Conservation (phyloP, 92 coral and sea anemone species). For the Isaurus tuberculatus region DNA sequence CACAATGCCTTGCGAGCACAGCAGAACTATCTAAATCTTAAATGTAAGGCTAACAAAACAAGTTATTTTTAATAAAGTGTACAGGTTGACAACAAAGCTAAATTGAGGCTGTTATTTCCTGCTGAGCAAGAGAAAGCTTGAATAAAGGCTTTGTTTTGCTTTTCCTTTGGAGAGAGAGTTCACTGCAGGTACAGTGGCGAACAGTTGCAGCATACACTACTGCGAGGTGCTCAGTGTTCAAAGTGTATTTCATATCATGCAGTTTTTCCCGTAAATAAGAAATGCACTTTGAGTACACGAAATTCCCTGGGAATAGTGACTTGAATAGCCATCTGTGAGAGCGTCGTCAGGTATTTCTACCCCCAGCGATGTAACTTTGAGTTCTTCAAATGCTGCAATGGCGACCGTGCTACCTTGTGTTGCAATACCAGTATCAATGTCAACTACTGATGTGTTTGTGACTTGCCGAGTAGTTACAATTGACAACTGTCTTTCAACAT, state of each 20-base stretch:
- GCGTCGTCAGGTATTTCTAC: constrained; percentile 50
- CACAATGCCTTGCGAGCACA: too few species aligned
- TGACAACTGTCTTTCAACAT: constrained; percentile 26
- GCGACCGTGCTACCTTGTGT: constrained; percentile 52
- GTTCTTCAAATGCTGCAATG: constrained; percentile 61
- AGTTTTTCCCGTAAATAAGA: constrained; percentile 61
- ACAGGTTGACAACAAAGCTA: too few species aligned
- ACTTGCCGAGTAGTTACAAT: constrained; percentile 53
- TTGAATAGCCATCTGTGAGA: constrained; percentile 56
- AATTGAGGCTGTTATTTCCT: too few species aligned
- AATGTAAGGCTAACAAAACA: too few species aligned
- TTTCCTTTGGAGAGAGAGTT: constrained; percentile 21
- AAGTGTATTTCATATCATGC: constrained; percentile 64
- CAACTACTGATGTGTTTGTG: constrained; percentile 1
- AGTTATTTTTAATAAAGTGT: too few species aligned
- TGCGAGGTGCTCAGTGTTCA: constrained; percentile 37
- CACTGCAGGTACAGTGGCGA: constrained; percentile 46
- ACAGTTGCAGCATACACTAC: constrained; percentile 65
- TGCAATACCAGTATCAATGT: constrained; percentile 56
- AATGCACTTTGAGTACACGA: too few species aligned
- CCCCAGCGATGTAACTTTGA: constrained; percentile 63
- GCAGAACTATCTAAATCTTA: too few species aligned
- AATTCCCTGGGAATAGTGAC: too few species aligned
- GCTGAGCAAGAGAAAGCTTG: constrained; percentile 41
- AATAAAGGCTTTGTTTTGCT: constrained; percentile 27